phyloP scores from a whole-genome alignment of 2,113 vertebrate species.

The Bostrychus sinensis region DNA sequence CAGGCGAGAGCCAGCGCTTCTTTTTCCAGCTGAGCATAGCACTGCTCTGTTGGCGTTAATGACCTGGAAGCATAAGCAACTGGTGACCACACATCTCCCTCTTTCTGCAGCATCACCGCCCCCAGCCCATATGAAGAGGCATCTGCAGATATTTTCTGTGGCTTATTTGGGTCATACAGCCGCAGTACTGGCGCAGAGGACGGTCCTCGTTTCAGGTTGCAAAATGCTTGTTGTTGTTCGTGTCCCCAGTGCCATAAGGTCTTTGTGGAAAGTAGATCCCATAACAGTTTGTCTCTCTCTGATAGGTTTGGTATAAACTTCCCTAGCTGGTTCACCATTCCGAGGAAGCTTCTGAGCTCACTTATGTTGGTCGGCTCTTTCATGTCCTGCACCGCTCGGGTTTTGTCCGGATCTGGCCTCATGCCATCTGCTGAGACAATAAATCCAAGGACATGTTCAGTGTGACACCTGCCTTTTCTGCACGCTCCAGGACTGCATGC shows the following conservation, averaged over 20 bases:
- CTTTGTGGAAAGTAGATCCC: neutral
- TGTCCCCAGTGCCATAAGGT: neutral
- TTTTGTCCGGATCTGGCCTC: constrained; percentile 1
- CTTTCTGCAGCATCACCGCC: neutral
- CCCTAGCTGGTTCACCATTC: neutral
- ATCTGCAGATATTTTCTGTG: neutral
- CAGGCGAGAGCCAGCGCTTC: neutral
- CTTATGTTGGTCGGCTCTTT: neutral
- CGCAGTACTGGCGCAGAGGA: too few relatives aligned
- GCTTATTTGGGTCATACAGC: too few relatives aligned
- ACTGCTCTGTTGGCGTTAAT: too few relatives aligned
- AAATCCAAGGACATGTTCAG: neutral
- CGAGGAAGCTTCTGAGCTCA: constrained; percentile 4
- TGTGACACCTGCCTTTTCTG: neutral
- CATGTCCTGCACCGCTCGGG: neutral
- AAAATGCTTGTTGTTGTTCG: neutral
- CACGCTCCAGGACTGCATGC: neutral
- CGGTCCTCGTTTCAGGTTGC: neutral
- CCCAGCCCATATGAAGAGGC: neutral
- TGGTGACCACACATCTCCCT: neutral
- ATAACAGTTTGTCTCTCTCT: neutral
- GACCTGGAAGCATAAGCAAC: neutral
- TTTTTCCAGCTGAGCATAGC: too few relatives aligned
- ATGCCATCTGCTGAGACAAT: neutral
- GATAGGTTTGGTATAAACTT: constrained; percentile 1